Evolutionary conservation across 2,797 vertebrate species (phyloP), one percentile per base, ranked within the genome.

Genomic region (Periophthalmus magnuspinnatus): DNA sequence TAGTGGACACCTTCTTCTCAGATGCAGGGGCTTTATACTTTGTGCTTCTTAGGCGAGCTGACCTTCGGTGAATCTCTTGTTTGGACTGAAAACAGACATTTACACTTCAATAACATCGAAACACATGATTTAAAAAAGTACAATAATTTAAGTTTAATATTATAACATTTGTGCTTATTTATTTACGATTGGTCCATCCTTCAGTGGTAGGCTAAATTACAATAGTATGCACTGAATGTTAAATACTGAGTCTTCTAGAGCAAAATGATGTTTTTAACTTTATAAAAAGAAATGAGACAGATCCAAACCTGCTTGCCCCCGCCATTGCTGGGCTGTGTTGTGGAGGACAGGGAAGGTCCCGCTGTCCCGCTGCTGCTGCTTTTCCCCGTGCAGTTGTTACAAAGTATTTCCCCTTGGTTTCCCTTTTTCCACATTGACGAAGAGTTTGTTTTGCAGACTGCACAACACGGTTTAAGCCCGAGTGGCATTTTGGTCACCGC

Each of bases 341-440:
- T 86, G 52, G 95, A 92, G 64, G 94, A 93, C 34, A 94, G 76
- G 61, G 95, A 91, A 22, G 93, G 90, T 80, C 93, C 93, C 2
- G 91, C 57, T 0, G 78, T 50, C 41, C 90, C 94, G 1, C 83
- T 78, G 68, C 71, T 24, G 71, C 56, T 85, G 81, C 77, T 92
- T 80, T 93, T 95, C 16, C 95, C 96, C 0, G 96, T 95, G 90
- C 97, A 98, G 91, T 92, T 96, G 84, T 98, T 96, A 77, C 97
- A 99, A 10, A 99, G 90, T 77, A 98, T 98, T 75, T 99, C 97
- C 28, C 97, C 97, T 79, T 96, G 96, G 19, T 86, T 94, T 33
- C 97, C 95, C 50, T 98, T 98, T 91, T 97, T 97, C 97, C 97
- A 99, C 97, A 99, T 99, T 22, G 97, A 97, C 1, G 97, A 98